Evolutionary conservation across 2,888 invertebrate species (phyloP), one percentile per base, ranked within the genome.

Genomic region (Ditula angustiorana): DNA sequence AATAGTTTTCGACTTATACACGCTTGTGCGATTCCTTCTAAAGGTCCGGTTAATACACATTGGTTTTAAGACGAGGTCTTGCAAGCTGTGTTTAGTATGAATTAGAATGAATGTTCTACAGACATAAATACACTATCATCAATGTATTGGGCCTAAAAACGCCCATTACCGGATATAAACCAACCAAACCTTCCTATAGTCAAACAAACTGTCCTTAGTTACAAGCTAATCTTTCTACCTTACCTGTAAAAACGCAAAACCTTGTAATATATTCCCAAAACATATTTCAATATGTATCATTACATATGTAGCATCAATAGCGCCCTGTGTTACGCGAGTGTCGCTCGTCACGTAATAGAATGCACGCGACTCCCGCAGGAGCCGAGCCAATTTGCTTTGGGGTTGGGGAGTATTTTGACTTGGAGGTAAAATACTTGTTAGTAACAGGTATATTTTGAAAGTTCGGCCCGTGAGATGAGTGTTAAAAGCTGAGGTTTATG

Each of bases 331-430:
- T 60, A 58, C 57, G 46, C 56, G 59, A 19, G n/a, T 47, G 57
- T 53, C 44, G 47, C 47, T 77, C 74, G 77, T 77, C 79, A 80
- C 78, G 80, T 80, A 81, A 82, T 80, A 75, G 74, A 75, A 79
- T 79, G 78, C 77, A 77, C 74, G 74, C 70, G 68, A 67, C 68
- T 71, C 76, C 73, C 75, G 30, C 62, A 67, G 75, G 75, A 67
- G 71, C 68, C 73, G 75, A 75, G 77, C 76, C 81, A 80, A 82
- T 82, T 81, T 82, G 79, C 79, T 77, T 72, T 74, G 33, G 66
- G 69, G 63, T 69, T 71, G 69, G 67, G 68, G 67, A 41, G 35
- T 64, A 59, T 50, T 73, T 72, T 71, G 71, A 71, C 73, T 70
- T 69, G 70, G 64, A 30, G 11, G 52, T 35, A 8, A 26, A 41